phyloP scores from a whole-genome alignment of 2,113 vertebrate species.

The Pseudorectes ferrugineus region DNA sequence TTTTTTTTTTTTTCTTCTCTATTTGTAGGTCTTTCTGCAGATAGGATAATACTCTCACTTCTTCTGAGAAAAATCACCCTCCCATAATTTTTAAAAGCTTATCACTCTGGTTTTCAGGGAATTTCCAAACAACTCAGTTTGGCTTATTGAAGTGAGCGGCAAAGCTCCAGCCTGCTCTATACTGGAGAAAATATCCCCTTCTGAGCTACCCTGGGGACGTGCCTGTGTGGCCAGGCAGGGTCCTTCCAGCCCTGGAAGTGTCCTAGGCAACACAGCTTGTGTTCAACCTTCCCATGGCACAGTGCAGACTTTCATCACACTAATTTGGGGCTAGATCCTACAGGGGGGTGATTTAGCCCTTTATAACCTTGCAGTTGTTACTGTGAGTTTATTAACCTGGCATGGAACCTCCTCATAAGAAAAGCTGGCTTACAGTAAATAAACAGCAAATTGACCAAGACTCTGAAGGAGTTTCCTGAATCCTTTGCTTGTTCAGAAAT shows the following conservation, averaged over 20 bases:
- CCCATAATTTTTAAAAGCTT: not conserved
- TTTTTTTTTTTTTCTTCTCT: accelerated
- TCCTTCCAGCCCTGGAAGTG: not conserved
- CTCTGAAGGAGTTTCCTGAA: not conserved
- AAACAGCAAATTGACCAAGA: not conserved
- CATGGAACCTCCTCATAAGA: not conserved
- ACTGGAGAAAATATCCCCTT: not conserved
- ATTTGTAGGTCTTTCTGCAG: not conserved
- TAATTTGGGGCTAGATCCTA: not conserved
- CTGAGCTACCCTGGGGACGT: not conserved
- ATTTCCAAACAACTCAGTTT: not conserved
- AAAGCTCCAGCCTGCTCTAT: not conserved
- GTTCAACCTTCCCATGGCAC: not conserved
- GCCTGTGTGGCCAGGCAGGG: not conserved
- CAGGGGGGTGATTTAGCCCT: not conserved
- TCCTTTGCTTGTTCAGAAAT: not conserved
- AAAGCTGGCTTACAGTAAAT: not conserved
- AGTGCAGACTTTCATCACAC: not conserved
- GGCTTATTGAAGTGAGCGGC: not conserved
- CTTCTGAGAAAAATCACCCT: not conserved
- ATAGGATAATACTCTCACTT: not conserved
- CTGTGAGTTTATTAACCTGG: not conserved
- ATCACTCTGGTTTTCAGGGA: not conserved
- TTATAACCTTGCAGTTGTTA: not conserved
- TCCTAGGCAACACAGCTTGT: not conserved